phyloP scores from a whole-genome alignment of 2,113 vertebrate species.

The Bubo bubo region DNA sequence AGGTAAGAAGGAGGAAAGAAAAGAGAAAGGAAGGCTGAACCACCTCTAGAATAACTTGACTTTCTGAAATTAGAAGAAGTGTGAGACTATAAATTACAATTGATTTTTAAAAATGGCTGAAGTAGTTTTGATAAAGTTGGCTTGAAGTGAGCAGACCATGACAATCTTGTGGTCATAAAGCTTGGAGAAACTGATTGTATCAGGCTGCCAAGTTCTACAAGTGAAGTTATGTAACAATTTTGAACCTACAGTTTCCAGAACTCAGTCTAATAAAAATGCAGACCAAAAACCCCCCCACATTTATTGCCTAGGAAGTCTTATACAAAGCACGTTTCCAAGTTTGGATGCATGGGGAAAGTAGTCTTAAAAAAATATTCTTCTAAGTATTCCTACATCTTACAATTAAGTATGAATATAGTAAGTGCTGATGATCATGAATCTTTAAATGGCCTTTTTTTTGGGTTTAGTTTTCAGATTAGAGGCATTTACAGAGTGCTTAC shows the following conservation, averaged over 20 bases:
- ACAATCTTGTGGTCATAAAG: neutral
- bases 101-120: neutral
- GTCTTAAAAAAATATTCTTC: neutral
- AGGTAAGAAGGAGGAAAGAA: neutral
- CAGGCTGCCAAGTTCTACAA: neutral
- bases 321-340: neutral
- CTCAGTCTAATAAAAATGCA: neutral
- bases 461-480: neutral
- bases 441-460: neutral
- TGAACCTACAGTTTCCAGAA: neutral
- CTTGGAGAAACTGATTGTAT: neutral
- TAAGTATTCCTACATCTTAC: neutral
- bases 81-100: neutral
- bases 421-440: neutral
- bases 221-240: neutral
- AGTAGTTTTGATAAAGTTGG: neutral
- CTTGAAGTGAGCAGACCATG: neutral
- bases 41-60: neutral
- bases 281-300: fast-evolving
- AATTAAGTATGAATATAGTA: neutral
- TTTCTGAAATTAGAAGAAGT: neutral
- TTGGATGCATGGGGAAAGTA: neutral
- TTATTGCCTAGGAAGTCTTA: neutral
- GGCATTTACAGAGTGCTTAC: neutral
- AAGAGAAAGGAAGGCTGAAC: neutral